Evolutionary conservation across 2,113 vertebrate species (phyloP).

Genomic region (Antechinus flavipes): DNA sequence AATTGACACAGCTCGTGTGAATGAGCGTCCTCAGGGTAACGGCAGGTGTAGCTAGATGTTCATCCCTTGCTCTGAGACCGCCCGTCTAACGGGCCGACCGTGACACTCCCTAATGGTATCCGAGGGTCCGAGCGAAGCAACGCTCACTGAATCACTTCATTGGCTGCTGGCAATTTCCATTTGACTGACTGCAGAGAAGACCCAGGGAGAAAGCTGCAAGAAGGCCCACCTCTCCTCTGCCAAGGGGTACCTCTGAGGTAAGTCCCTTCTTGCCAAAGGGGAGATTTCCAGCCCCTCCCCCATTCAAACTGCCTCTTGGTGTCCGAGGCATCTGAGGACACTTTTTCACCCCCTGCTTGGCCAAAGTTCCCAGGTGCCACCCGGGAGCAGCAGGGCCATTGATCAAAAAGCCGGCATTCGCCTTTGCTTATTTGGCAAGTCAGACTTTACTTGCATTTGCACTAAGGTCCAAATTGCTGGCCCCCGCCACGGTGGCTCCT

Average conservation of each 20-base stretch:
- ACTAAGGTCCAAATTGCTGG: background rate
- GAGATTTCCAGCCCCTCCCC: constrained; percentile 1
- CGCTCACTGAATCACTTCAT: constrained; percentile 36
- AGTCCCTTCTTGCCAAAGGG: constrained; percentile 14
- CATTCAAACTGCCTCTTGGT: constrained; percentile 34
- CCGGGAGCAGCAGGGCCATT: constrained; percentile 1
- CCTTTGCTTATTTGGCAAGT: constrained; percentile 41
- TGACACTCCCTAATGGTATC: background rate
- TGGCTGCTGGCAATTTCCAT: constrained; percentile 14
- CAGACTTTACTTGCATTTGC: constrained; percentile 26
- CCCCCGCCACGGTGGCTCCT: background rate
- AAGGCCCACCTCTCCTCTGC: background rate
- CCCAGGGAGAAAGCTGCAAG: background rate
- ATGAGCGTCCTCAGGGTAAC: background rate
- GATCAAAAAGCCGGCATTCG: constrained; percentile 13
- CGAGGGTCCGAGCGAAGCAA: background rate
- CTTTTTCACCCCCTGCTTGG: constrained; percentile 29
- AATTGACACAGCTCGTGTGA: background rate
- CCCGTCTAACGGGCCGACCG: no score
- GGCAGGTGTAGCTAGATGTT: no score
- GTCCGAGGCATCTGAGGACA: background rate
- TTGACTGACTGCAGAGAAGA: constrained; percentile 39
- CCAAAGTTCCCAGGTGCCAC: constrained; percentile 15
- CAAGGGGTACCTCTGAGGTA: constrained; percentile 19
- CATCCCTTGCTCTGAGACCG: accelerated